A percentile compares a stretch with the other conserved stretches of the same genome.
Conservation (phyloP, 2,888 invertebrate genomes). For the Drosophila dives region DNA sequence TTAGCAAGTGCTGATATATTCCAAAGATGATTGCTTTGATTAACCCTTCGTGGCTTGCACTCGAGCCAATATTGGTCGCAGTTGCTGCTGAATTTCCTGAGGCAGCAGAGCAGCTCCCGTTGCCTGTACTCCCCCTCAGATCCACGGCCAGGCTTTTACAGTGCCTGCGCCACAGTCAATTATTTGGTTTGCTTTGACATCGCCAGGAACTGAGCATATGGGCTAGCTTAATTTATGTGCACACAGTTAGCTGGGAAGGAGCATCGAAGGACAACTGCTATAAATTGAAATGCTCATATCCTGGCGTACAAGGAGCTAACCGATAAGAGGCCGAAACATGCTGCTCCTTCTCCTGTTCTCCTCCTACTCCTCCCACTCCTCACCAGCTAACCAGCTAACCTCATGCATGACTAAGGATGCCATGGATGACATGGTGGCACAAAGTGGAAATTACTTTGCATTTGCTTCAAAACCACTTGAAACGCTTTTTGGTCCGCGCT, state of each 20-base stretch:
- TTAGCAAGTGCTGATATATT: constrained; percentile 3
- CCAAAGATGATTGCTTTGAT: background rate
- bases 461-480: constrained; percentile 50
- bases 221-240: constrained; percentile 68
- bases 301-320: constrained; percentile 46
- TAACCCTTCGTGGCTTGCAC: background rate
- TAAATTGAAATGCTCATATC: constrained; percentile 78
- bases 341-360: background rate
- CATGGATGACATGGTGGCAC: constrained; percentile 46
- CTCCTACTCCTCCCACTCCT: background rate
- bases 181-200: constrained; percentile 47
- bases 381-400: background rate
- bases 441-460: constrained; percentile 75
- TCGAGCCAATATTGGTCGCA: constrained; percentile 7
- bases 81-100: constrained; percentile 17
- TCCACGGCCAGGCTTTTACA: background rate
- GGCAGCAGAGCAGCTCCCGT: background rate
- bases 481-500: constrained; percentile 21
- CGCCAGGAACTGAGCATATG: constrained; percentile 14
- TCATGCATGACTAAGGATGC: constrained; percentile 63
- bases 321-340: constrained; percentile 47
- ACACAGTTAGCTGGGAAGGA: constrained; percentile 33
- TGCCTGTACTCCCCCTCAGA: background rate
- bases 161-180: constrained; percentile 31
- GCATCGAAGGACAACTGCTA: constrained; percentile 58